These are phyloP conservation scores for Takifugu rubripes DNA, from an alignment of 2,797 vertebrate species.

Conservation along the genomic window DNA sequence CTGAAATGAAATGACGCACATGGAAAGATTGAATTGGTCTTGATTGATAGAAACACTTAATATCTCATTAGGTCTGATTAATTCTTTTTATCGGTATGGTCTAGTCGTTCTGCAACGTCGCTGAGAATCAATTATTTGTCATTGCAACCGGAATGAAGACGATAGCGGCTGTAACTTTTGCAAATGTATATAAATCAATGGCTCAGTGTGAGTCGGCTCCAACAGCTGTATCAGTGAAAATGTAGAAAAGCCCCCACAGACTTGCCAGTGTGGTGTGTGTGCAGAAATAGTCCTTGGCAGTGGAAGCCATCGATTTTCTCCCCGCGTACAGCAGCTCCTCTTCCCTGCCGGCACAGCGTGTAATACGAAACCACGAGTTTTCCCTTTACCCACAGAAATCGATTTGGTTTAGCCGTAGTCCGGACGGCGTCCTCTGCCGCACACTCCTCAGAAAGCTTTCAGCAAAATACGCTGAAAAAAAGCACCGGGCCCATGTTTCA, in stretches of 20 bases:
- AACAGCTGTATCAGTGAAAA: constrained; percentile 10
- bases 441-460: constrained; percentile 40
- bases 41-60: constrained; percentile 80
- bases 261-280: constrained; percentile 28
- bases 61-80: constrained; percentile 78
- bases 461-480: constrained; percentile 46
- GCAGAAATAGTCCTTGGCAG: constrained; percentile 42
- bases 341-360: constrained; percentile 62
- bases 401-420: constrained; percentile 57
- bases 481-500: constrained; percentile 47
- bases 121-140: constrained; percentile 69
- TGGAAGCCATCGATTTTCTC: constrained; percentile 66
- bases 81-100: constrained; percentile 74
- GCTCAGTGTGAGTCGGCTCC: not conserved
- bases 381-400: constrained; percentile 64
- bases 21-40: constrained; percentile 40
- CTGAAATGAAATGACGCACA: too few relatives aligned
- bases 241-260: constrained; percentile 13
- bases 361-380: constrained; percentile 65
- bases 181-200: too few relatives aligned
- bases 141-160: constrained; percentile 57
- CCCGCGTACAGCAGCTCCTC: constrained; percentile 35
- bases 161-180: not conserved
- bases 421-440: constrained; percentile 44
- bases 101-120: constrained; percentile 63